Conservation (phyloP, 2,113 vertebrate genomes). For the Macquaria australasica region DNA sequence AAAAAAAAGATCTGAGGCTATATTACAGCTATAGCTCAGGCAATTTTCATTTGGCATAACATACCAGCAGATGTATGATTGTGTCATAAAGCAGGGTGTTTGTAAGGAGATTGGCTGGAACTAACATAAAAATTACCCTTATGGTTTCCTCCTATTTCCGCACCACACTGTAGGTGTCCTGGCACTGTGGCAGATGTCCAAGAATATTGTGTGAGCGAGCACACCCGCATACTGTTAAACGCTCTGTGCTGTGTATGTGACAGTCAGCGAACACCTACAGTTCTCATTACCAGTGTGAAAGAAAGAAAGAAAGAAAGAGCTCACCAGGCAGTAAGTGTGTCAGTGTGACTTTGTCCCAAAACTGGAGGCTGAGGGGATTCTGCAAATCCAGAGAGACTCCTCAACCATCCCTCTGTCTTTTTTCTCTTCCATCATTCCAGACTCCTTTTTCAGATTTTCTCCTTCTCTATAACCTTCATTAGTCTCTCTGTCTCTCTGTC, state of each 20-base stretch:
- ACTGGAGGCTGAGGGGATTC: conserved; percentile 69
- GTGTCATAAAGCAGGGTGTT: conserved; percentile 7
- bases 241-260: conserved; percentile 46
- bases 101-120: conserved; percentile 14
- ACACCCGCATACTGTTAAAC: conserved; percentile 42
- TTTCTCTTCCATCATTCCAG: conserved; percentile 53
- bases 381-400: conserved; percentile 72
- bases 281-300: conserved; percentile 65
- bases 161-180: conserved; percentile 54
- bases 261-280: conserved; percentile 60
- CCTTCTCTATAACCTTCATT: conserved; percentile 64
- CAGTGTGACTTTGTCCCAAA: conserved; percentile 79
- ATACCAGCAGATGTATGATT: conserved; percentile 17
- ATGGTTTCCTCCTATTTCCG: conserved; percentile 46
- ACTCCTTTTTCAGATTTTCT: conserved; percentile 48
- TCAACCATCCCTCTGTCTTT: conserved; percentile 53
- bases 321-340: conserved; percentile 76
- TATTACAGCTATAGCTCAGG: background rate
- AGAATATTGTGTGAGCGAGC: conserved; percentile 31
- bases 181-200: conserved; percentile 64
- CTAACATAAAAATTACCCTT: conserved; percentile 29
- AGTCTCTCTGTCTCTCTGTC: conserved; percentile 39
- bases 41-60: background rate
- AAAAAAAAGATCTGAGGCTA: background rate
- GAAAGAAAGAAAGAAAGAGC: conserved; percentile 37